Evolutionary conservation across 1,140 invertebrate genomes (phyloP), one percentile per base, ranked within the genome.

Genomic region (Bradysia coprophila): DNA sequence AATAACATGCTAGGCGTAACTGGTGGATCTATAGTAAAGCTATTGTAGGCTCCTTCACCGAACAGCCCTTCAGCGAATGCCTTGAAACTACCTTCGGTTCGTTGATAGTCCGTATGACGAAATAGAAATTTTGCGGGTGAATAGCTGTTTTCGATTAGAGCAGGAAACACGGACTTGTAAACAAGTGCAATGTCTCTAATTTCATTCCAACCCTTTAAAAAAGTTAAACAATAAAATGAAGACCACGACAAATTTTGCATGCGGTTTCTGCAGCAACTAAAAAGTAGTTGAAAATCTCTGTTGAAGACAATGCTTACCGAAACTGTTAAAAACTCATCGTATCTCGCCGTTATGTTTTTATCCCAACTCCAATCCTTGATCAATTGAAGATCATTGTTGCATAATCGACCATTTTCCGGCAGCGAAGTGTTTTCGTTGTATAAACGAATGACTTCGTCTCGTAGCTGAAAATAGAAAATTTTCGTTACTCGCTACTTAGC

Each of bases 351-450:
- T 34, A 34, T 34, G 18, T 34, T 34, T 11, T 16, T 34, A 45
- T 72, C 71, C 66, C 69, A 74, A 42, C 57, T 51, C 75, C 76
- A 77, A 41, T 62, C 63, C 46, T 65, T 58, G 2, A 78, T 55
- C 21, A 69, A 59, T 34, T 72, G 58, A 21, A 72, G 49, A 53
- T 78, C 76, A 8, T 68, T 56, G 4, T 42, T 23, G 50, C 75
- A 78, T 18, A 78, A 56, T 1, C 64, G 63, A 48, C 69, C 65
- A 56, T 63, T 38, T 41, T 48, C 45, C 9, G 48, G 50, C 2
- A 42, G 43, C 2, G 51, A 52, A 22, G 43, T 50, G 22, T 51
- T 38, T 18, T 49, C 62, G 6, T 65, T 64, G 49, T 75, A 74
- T 48, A 78, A 77, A 6, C 55, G 52, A 0, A 74, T 45, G 28